Conservation (phyloP, 92 coral and sea anemone genomes). For the Parazoanthus darwini region DNA sequence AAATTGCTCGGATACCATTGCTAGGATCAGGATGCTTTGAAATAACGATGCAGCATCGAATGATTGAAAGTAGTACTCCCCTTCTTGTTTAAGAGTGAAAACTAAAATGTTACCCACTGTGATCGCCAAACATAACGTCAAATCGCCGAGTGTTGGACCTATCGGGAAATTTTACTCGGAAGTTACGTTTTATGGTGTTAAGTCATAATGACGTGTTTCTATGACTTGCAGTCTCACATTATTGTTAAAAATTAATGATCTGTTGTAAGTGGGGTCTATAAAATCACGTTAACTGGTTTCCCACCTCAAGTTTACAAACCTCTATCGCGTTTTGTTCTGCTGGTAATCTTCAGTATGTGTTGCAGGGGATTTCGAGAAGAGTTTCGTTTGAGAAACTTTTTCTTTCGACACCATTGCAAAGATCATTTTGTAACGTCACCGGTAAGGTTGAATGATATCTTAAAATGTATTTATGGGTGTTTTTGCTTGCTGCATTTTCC, state of each 20-base stretch:
- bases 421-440: constrained; percentile 2
- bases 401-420: constrained; percentile 1
- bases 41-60: too few relatives aligned
- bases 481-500: too few relatives aligned
- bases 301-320: background rate
- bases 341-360: background rate
- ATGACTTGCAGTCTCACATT: background rate
- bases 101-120: too few relatives aligned
- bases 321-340: background rate
- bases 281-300: background rate
- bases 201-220: too few relatives aligned
- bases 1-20: too few relatives aligned
- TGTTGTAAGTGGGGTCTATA: background rate
- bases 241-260: background rate
- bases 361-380: constrained; percentile 11
- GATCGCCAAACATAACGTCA: too few relatives aligned
- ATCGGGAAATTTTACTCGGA: too few relatives aligned
- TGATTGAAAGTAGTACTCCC: too few relatives aligned
- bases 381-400: constrained; percentile 17
- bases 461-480: background rate
- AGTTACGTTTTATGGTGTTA: too few relatives aligned
- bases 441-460: background rate
- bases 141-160: too few relatives aligned
- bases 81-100: too few relatives aligned
- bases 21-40: too few relatives aligned